Base-by-base conservation (phyloP, 2,797 vertebrate genomes). In the Kryptolebias ocellatus region DNA sequence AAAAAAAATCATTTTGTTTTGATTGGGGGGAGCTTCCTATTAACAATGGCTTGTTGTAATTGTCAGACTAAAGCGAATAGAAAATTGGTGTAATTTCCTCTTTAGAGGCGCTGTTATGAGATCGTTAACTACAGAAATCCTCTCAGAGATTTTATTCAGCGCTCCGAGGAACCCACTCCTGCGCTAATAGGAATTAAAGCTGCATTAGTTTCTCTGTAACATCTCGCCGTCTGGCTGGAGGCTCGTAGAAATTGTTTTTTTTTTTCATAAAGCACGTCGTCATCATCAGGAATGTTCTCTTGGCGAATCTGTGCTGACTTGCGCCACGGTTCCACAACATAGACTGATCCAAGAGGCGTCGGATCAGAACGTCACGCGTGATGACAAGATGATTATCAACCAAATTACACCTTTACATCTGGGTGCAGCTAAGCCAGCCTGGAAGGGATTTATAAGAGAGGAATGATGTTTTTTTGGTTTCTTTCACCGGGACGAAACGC, bases 241-340 rank as follows among this genome's bases (percentile, higher is more conserved):
- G 59, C 72, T 37, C 55, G 45, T 24, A 70, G 56, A 56, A 79
- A 53, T 50, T 8, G 1, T 28, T 28, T 17, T 29, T 65, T 74
- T 58, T 64, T 77, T 71, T 76, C 51, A 42, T 58, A 10, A 5
- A 59, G 61, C 72, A 70, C 75, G 85, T 76, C 66, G 50, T 68
- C 71, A 78, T 81, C 79, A 65, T 60, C 45, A 52, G 67, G 65
- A 83, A 82, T 87, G 58, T 84, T 84, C 80, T 80, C 78, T 82
- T 52, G 50, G 71, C 70, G 59, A 76, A 84, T 86, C 83, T 81
- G 78, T 37, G 11, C 58, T 45, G 57, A 83, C 79, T 79, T 63
- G 70, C 76, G 61, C 79, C 70, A 61, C 74, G 65, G 76, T 70
- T 82, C 63, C 83, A 79, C 78, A 79, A 76, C 60, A 77, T 34